Evolutionary conservation across 2,888 invertebrate species (phyloP), one percentile per base, ranked within the genome.

Genomic region (Volucella zonaria): DNA sequence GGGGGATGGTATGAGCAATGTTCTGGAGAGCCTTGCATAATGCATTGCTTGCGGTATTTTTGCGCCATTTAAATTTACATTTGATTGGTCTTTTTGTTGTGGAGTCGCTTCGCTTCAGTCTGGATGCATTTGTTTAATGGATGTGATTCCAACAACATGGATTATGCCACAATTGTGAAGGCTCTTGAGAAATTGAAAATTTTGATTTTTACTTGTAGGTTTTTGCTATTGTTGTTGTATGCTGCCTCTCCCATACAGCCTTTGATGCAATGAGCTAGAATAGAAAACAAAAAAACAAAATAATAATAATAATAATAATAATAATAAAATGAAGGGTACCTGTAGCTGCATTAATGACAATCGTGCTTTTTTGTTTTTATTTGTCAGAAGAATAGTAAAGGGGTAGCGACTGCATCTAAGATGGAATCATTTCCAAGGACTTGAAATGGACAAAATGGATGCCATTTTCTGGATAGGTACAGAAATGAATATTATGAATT

Each of bases 31-130:
- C 42, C 80, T 73, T 85, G 85, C 76, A 81, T 81, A 85, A 85
- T 85, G 81, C 64, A 81, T 77, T 73, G 85, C 85, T 81, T 85
- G 85, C 81, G 85, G 85, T 85, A 85, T 77, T 85, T 85, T 73
- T 81, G 81, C 76, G 81, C 73, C 76, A 71, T 81, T 83, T 80
- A 81, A 81, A 77, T 85, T 85, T 77, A 77, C 81, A 85, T 81
- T 81, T 85, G 85, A 85, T 85, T 85, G 85, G 81, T 85, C 81
- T 85, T 81, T 85, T 85, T 81, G 80, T 85, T 74, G 52, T 58
- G 45, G 59, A 14, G 56, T 38, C 51, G 18, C 68, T 73, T 54
- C 59, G 59, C 66, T 71, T 73, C 73, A 58, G 80, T 68, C 71
- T 43, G 73, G 47, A 77, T 77, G 81, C 81, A 73, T 76, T 81